phyloP scores from a whole-genome alignment of 35 echinoderm and acorn worm species.

The Hemicentrotus pulcherrimus region DNA sequence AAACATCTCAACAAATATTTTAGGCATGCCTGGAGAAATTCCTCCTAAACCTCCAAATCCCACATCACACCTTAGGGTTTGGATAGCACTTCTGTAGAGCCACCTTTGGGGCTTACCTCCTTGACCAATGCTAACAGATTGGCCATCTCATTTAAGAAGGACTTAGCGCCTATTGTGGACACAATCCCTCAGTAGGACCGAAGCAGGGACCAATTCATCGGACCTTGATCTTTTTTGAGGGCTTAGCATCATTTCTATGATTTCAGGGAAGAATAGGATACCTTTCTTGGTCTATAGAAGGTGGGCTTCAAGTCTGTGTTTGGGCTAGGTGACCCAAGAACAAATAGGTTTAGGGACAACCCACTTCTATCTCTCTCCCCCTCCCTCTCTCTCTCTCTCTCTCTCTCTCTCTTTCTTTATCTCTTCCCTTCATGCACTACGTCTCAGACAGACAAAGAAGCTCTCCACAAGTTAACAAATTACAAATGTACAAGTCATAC shows the following conservation, averaged over 20 bases:
- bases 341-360: background rate
- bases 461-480: background rate
- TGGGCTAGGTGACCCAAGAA: background rate
- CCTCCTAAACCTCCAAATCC: background rate
- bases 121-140: conserved; percentile 12
- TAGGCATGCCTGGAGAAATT: background rate
- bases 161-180: background rate
- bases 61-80: conserved; percentile 1
- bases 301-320: background rate
- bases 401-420: too few relatives aligned
- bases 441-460: background rate
- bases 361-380: background rate
- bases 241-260: background rate
- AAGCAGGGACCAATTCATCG: background rate
- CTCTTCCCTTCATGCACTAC: background rate
- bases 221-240: background rate
- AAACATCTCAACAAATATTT: background rate
- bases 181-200: background rate
- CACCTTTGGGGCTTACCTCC: background rate
- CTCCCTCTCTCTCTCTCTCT: too few relatives aligned
- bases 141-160: background rate
- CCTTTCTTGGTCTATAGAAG: background rate
- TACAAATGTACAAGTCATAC: background rate
- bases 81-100: background rate
- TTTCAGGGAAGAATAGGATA: background rate